Evolutionary conservation across 1,140 invertebrate genomes (phyloP).

Genomic region (Drosophila auraria): DNA sequence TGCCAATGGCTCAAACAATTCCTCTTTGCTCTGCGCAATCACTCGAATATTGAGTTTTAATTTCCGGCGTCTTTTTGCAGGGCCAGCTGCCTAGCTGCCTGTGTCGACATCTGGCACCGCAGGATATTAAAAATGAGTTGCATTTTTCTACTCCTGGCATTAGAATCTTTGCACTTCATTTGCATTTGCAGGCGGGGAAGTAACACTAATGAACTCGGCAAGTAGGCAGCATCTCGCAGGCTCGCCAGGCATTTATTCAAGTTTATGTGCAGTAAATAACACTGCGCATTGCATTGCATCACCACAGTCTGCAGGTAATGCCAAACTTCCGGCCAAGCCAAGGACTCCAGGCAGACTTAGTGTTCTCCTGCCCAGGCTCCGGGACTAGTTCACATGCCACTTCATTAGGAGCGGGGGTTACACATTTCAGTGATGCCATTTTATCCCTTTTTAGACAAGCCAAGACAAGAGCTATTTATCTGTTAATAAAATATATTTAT

Average conservation of each 20-base stretch:
- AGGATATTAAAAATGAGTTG: conserved; percentile 82
- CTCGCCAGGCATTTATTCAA: conserved; percentile 37
- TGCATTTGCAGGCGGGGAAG: conserved; percentile 47
- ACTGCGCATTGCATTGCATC: conserved; percentile 29
- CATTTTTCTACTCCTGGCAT: conserved; percentile 51
- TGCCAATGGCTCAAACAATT: conserved; percentile 37
- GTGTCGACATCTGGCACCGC: conserved; percentile 67
- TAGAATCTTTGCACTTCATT: conserved; percentile 57
- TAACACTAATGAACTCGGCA: conserved; percentile 67
- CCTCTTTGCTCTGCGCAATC: conserved; percentile 59
- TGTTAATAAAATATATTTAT: not conserved
- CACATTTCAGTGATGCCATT: not conserved
- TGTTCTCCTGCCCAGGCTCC: not conserved
- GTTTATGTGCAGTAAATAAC: conserved; percentile 70
- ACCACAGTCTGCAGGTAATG: conserved; percentile 67
- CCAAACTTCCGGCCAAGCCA: conserved; percentile 59
- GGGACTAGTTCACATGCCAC: conserved; percentile 50
- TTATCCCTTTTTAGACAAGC: not conserved
- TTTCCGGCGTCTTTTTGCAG: conserved; percentile 71
- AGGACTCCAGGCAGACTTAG: not conserved
- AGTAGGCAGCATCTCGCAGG: conserved; percentile 32
- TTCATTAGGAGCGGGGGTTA: conserved; percentile 63
- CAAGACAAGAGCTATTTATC: accelerated
- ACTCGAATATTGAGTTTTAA: conserved; percentile 83
- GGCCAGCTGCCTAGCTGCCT: not conserved